Evolutionary conservation across 35 echinoderm and acorn worm genomes (phyloP), one percentile per base, ranked within the genome.

Genomic region (Patiria miniata): DNA sequence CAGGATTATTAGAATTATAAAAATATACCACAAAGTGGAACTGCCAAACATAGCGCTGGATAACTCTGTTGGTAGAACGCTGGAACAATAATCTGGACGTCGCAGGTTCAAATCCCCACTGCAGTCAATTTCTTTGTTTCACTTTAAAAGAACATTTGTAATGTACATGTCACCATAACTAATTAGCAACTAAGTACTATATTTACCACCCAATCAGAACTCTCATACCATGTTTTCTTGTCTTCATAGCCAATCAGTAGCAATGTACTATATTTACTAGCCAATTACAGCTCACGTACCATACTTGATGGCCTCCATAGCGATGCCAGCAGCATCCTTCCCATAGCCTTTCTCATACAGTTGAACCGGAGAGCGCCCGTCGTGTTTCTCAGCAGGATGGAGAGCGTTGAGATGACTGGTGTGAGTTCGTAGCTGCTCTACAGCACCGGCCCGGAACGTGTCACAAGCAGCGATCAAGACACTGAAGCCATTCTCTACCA

Each of bases 281-380:
- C 77, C 42, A 47, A 47, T 47, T 4, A 47, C 4, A 47, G 12
- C 3, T 34, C 26, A 18, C 87, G 80, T 83, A 99, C 96, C 96
- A 87, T 85, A 99, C 61, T 94, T 99, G 73, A 99, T 95, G 30
- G 96, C 96, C 60, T 99, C 96, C 96, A 99, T 99, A 17, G 96
- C 96, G 53, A 99, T 92, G 1, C 96, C 96, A 68, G 96, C 92
- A 9, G 96, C 93, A 39, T 99, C 96, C 54, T 99, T 99, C 4
- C 96, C 96, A 37, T 99, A 99, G 4, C 96, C 96, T 76, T 99
- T 99, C 83, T 99, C 96, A 76, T 90, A 99, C 36, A 99, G 78
- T 42, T 92, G 93, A 51, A 99, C 96, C 2, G 87, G 79, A 8
- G 80, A 82, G n/a, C 58, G 81, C 50, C 79, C 82, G 1, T 79